Evolutionary conservation across 2,113 vertebrate species (phyloP).

Genomic region (Apeltes quadracus): DNA sequence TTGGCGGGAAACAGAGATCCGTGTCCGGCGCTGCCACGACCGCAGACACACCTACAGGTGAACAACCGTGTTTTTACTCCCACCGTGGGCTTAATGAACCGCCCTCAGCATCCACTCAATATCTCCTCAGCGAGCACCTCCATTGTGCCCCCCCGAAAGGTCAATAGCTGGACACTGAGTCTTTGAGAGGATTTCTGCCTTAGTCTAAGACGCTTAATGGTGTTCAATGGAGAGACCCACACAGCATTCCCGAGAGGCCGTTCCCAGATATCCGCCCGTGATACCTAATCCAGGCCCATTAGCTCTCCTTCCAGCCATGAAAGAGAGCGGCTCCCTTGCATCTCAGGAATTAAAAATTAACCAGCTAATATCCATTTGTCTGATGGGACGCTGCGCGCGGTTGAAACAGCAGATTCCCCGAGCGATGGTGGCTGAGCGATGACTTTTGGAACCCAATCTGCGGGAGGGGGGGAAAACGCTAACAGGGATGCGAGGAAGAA

Average conservation of each 20-base stretch:
- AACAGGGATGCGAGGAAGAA: conserved; percentile 71
- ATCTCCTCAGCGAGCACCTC: conserved; percentile 64
- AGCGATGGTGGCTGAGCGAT: conserved; percentile 69
- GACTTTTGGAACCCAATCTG: conserved; percentile 76
- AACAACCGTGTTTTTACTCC: conserved; percentile 62
- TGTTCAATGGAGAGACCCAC: conserved; percentile 74
- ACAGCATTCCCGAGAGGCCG: conserved; percentile 68
- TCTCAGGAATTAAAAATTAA: conserved; percentile 86
- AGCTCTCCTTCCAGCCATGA: conserved; percentile 77
- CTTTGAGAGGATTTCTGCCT: conserved; percentile 78
- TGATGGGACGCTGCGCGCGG: conserved; percentile 69
- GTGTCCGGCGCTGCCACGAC: conserved; percentile 50
- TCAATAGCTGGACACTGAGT: conserved; percentile 79
- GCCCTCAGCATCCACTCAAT: conserved; percentile 72
- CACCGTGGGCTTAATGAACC: conserved; percentile 72
- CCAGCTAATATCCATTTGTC: conserved; percentile 84
- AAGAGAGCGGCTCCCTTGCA: conserved; percentile 70
- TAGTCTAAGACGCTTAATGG: conserved; percentile 77
- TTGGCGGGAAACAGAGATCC: conserved; percentile 64
- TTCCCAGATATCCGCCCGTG: conserved; percentile 80
- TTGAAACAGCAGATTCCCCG: conserved; percentile 82
- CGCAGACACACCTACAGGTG: conserved; percentile 51
- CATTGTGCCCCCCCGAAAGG: conserved; percentile 64
- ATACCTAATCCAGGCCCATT: conserved; percentile 84
- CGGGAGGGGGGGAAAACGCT: conserved; percentile 64